Conservation (phyloP, 2,113 vertebrate species). For the Riparia riparia region DNA sequence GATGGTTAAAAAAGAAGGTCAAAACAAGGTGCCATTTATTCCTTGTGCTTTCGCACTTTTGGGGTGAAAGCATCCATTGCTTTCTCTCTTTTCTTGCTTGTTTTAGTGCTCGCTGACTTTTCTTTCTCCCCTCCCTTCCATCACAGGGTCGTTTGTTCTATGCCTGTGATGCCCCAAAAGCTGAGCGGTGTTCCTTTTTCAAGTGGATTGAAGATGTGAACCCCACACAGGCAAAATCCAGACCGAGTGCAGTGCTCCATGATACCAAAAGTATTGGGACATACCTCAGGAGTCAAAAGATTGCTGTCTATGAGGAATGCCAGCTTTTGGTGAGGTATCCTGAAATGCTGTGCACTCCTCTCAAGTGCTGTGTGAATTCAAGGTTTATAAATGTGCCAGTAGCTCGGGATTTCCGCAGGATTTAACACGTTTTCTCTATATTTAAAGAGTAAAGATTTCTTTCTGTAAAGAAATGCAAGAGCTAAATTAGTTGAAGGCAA, state of each 20-base stretch:
- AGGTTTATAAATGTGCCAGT: neutral
- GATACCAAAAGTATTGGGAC: constrained; percentile 75
- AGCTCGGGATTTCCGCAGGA: neutral
- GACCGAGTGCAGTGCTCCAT: constrained; percentile 16
- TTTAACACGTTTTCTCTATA: rapidly evolving
- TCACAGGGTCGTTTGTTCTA: constrained; percentile 81
- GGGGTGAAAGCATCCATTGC: neutral
- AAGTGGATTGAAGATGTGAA: constrained; percentile 78
- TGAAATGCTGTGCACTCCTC: neutral
- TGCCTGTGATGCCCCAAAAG: constrained; percentile 76
- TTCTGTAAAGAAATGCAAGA: neutral
- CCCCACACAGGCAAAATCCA: neutral
- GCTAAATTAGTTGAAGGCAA: neutral
- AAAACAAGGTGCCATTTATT: constrained; percentile 76
- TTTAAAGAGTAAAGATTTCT: neutral
- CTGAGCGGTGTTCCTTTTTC: constrained; percentile 79
- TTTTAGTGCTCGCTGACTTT: neutral
- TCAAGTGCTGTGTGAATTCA: neutral
- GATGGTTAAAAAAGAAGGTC: constrained; percentile 79
- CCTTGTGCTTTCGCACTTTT: neutral
- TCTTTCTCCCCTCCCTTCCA: neutral
- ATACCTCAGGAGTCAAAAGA: constrained; percentile 76
- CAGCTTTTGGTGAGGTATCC: constrained; percentile 80
- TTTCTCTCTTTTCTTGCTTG: neutral
- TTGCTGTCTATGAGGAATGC: constrained; percentile 79